phyloP scores from a whole-genome alignment of 2,888 invertebrate species.

The Dolomedes plantarius region DNA sequence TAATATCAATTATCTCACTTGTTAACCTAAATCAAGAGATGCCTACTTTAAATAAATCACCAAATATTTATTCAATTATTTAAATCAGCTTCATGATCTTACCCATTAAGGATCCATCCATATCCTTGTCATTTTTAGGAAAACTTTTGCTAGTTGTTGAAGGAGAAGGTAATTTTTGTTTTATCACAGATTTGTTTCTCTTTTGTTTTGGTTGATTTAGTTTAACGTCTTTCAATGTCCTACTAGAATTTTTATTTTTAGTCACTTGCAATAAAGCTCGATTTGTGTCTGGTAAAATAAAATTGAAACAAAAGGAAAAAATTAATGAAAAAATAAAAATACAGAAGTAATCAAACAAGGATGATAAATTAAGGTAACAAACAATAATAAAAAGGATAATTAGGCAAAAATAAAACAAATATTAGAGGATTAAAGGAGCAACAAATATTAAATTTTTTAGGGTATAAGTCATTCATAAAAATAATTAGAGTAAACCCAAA shows the following conservation, averaged over 20 bases:
- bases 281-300: background rate
- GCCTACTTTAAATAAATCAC: too few relatives aligned
- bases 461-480: too few relatives aligned
- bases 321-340: background rate
- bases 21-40: too few relatives aligned
- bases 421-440: background rate
- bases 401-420: background rate
- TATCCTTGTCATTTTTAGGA: background rate
- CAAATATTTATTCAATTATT: too few relatives aligned
- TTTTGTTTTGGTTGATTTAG: background rate
- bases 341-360: background rate
- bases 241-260: background rate
- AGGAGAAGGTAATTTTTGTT: background rate
- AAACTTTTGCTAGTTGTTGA: background rate
- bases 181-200: background rate
- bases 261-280: background rate
- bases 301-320: background rate
- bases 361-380: too few relatives aligned
- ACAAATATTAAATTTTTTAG: background rate
- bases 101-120: slow-evolving; percentile 32
- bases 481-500: too few relatives aligned
- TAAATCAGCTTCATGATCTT: slow-evolving; percentile 17
- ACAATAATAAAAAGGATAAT: background rate
- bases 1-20: too few relatives aligned
- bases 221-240: background rate